Evolutionary conservation across 2,797 vertebrate species (phyloP).

Genomic region (Nannoperca obscura): DNA sequence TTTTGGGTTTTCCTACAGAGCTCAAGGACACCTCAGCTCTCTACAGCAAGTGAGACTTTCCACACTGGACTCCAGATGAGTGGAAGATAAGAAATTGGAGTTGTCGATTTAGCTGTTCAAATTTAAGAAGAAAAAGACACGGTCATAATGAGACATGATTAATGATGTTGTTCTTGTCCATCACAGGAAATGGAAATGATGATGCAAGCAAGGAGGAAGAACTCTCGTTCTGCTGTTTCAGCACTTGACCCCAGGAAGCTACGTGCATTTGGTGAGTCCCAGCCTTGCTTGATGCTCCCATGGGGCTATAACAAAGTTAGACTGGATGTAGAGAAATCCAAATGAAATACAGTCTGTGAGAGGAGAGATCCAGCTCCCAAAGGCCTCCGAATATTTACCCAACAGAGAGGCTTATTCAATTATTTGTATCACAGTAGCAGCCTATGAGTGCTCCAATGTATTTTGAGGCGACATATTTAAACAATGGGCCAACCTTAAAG

Average conservation of each 20-base stretch:
- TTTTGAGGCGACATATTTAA: constrained; percentile 51
- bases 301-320: constrained; percentile 16
- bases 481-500: constrained; percentile 49
- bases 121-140: neutral
- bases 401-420: constrained; percentile 21
- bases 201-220: constrained; percentile 2
- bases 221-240: constrained; percentile 8
- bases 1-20: constrained; percentile 4
- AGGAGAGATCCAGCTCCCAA: constrained; percentile 15
- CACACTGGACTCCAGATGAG: neutral
- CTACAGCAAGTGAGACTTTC: neutral
- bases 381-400: constrained; percentile 12
- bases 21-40: constrained; percentile 11
- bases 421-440: neutral
- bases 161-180: constrained; percentile 8
- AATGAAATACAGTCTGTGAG: constrained; percentile 28
- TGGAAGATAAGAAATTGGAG: neutral
- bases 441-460: constrained; percentile 23
- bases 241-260: constrained; percentile 11
- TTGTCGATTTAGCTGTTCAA: neutral
- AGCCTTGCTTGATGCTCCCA: constrained; percentile 9
- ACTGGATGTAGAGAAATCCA: constrained; percentile 16
- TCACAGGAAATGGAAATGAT: constrained; percentile 27
- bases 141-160: no score
- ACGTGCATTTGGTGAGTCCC: constrained; percentile 30